A percentile compares a stretch with the other conserved stretches of the same genome.
Evolutionary conservation across 2,113 vertebrate species (phyloP).

Genomic region (Podarcis raffonei): DNA sequence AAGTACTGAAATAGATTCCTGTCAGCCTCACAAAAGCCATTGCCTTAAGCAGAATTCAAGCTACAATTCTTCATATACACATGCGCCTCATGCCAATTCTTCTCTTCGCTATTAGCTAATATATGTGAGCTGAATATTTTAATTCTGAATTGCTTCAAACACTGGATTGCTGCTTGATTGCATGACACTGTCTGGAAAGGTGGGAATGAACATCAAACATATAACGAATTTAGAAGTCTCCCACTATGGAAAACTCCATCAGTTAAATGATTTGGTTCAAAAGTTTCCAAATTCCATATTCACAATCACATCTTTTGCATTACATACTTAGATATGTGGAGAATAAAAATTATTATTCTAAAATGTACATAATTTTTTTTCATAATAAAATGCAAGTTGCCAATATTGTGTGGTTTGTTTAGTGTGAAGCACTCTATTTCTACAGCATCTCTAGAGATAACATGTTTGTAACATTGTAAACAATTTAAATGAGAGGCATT

Average conservation of each 20-base stretch:
- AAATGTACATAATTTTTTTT: conserved; percentile 20
- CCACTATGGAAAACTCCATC: background rate
- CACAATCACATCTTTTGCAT: rapidly evolving
- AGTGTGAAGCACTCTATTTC: conserved; percentile 36
- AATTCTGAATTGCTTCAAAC: background rate
- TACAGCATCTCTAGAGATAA: conserved; percentile 55
- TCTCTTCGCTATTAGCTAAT: conserved; percentile 21
- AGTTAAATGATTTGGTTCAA: conserved; percentile 4
- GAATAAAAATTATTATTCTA: conserved; percentile 13
- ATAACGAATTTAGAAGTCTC: too few species aligned
- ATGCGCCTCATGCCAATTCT: background rate
- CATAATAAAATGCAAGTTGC: conserved; percentile 31
- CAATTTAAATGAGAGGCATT: conserved; percentile 45
- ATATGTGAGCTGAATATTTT: conserved; percentile 12
- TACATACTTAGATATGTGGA: background rate
- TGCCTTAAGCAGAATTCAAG: background rate
- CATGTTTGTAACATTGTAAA: conserved; percentile 57
- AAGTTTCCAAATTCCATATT: background rate
- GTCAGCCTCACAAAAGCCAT: background rate
- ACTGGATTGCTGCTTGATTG: background rate
- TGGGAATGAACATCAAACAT: background rate
- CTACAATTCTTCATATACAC: background rate
- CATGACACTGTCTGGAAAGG: conserved; percentile 2
- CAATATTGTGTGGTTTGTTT: conserved; percentile 30
- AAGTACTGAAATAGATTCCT: too few species aligned